Evolutionary conservation across 2,113 vertebrate genomes (phyloP), one percentile per base, ranked within the genome.

Genomic region (Dunckerocampus dactyliophorus): DNA sequence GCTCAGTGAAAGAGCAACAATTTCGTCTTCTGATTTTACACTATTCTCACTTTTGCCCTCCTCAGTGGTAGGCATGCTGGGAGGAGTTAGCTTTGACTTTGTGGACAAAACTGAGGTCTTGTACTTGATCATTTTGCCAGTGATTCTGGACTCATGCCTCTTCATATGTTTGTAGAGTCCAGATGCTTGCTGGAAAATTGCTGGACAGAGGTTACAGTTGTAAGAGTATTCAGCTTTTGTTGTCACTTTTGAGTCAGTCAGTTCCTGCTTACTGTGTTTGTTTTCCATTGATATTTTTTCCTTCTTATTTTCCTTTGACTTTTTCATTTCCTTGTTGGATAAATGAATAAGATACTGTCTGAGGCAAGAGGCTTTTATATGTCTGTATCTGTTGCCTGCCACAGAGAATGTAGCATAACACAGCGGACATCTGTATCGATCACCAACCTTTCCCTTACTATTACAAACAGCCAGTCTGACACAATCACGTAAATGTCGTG

Each of bases 401-500:
- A 67, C n/a, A 24, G 76, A 76, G 63, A 91, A 91, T 0, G 47
- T 63, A 13, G 66, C 15, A 2, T 24, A 28, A 53, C 91, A 92
- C 62, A 91, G 65, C 24, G 90, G 88, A 76, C 91, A 92, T 3
- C 17, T 66, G 76, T 81, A 90, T 80, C 79, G 69, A 10, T 56
- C 65, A 0, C 48, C 72, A 58, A 80, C 22, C 57, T 81, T 89
- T 19, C 59, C 69, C 47, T 85, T 85, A 8, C 68, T 59, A 39
- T 63, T 63, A 39, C 4, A 31, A 31, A 71, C 52, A 13, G 64
- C 65, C 8, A 72, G 61, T 76, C 54, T 81, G 43, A 89, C 62
- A 76, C 91, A 92, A 31, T 87, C 39, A 11, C 85, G 84, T 67
- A 92, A 76, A 82, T 92, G 91, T 1, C 85, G 77, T 43, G 67